phyloP scores from a whole-genome alignment of 2,797 vertebrate genomes.

The Ammospiza maritima region DNA sequence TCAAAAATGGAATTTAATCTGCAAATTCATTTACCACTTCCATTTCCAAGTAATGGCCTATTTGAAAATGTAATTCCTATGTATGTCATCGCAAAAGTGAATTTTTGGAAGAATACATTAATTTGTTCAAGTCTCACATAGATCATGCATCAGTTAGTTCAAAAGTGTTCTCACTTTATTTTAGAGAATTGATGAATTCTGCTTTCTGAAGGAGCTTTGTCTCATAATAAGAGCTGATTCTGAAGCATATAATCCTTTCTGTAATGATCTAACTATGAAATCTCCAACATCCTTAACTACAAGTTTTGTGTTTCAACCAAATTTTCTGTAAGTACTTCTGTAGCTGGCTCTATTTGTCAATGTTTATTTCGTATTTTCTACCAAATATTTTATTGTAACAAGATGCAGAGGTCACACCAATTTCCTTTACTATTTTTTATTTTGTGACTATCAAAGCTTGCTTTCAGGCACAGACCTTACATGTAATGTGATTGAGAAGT shows the following conservation, averaged over 20 bases:
- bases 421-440: not conserved
- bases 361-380: not conserved
- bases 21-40: not conserved
- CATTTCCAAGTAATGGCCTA: not conserved
- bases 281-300: not conserved
- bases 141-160: not conserved
- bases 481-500: not conserved
- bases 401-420: not conserved
- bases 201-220: not conserved
- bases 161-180: not conserved
- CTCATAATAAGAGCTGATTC: not conserved
- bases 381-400: not conserved
- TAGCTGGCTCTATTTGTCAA: not conserved
- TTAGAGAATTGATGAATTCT: not conserved
- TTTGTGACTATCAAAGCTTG: not conserved
- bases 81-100: not conserved
- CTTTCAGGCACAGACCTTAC: not conserved
- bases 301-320: not conserved
- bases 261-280: not conserved
- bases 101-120: not conserved
- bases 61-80: not conserved
- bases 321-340: not conserved
- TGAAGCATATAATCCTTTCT: not conserved
- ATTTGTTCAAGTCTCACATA: not conserved
- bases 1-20: not conserved